Evolutionary conservation across 2,113 vertebrate species (phyloP), one percentile per base, ranked within the genome.

Genomic region (Azemiops feae): DNA sequence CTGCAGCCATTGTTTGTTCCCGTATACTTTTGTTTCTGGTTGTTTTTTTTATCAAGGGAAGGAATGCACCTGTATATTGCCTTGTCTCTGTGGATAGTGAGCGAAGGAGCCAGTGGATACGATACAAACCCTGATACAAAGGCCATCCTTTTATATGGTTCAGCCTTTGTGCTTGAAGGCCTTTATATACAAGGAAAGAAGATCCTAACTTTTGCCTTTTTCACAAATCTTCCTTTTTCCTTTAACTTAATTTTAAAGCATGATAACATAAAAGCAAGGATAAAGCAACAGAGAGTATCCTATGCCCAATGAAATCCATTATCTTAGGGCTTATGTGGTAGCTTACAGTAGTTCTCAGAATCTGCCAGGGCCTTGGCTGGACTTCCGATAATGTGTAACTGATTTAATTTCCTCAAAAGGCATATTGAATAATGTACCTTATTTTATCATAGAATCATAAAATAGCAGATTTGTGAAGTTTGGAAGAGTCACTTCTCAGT

Each of bases 11-110:
- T 34, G 39, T 88, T 92, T 88, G 45, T 93, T 89, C 91, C 54
- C 94, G 39, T 74, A 45, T 0, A 52, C 25, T 3, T 39, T 93
- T 1, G 3, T 54, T 95, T 95, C 89, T 92, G 50, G 25, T 12
- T n/a, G 27, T 27, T 27, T 30, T 60, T 94, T 89, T 94, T 92
- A 74, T 12, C n/a, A 93, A 18, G 0, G 39, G 27, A 25, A 34
- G 74, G 55, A 88, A 93, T 89, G 87, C 43, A 34, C 34, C 64
- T 74, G 16, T 7, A 47, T 1, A 30, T 43, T 69, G 34, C 34
- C 45, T 27, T 27, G 34, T 52, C 85, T 60, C 69, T 34, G n/a
- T 89, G 43, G 27, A 92, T 53, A 94, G 53, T 25, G 93, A 87
- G 5, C 0, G n/a, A 4, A 9, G 16, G 10, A 93, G 54, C 57